Base-by-base conservation (phyloP, 2,797 vertebrate species). In the Melanogrammus aeglefinus region DNA sequence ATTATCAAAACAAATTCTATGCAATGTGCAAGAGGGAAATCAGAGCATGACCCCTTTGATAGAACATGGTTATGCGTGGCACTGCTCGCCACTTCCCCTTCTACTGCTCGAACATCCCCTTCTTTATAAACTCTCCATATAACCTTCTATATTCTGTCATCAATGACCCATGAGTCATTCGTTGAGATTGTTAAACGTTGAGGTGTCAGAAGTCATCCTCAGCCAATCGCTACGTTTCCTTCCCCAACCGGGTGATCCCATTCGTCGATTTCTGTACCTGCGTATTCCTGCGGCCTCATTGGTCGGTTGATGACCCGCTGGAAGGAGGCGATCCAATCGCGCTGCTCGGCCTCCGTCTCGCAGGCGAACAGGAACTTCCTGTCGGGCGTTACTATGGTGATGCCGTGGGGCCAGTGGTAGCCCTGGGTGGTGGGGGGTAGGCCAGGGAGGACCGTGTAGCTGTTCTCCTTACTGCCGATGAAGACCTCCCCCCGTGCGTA, bases 201-300 rank as follows among this genome's bases (percentile, higher is more conserved):
- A 31, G n/a, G n/a, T n/a, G n/a, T n/a, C n/a, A n/a, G n/a, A n/a
- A 31, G 29, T 31, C 29, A 31, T 31, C 29, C 13, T 51, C 44
- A n/a, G 51, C 16, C 51, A 14, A 1, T 21, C 51, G n/a, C n/a
- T 57, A n/a, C 1, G 51, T 21, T 12, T 16, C 13, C 9, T 44
- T 9, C 1, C 41, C 41, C 41, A 8, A 10, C 9, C 41, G 41
- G 41, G 9, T 2, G 16, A 8, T 51, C 44, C 16, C 13, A 51
- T 2, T 9, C 44, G 13, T 51, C 44, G 2, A 18, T 51, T 33
- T 14, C 4, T 10, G 0, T 73, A 98, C 98, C 97, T 94, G 97
- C 97, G 0, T 98, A 99, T 88, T 99, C 98, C 93, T 99, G 98
- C 1, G 98, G 98, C 89, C 97, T 94, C 98, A 99, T 99, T 0